Conservation (phyloP, 2,113 vertebrate species). For the Scomber colias region DNA sequence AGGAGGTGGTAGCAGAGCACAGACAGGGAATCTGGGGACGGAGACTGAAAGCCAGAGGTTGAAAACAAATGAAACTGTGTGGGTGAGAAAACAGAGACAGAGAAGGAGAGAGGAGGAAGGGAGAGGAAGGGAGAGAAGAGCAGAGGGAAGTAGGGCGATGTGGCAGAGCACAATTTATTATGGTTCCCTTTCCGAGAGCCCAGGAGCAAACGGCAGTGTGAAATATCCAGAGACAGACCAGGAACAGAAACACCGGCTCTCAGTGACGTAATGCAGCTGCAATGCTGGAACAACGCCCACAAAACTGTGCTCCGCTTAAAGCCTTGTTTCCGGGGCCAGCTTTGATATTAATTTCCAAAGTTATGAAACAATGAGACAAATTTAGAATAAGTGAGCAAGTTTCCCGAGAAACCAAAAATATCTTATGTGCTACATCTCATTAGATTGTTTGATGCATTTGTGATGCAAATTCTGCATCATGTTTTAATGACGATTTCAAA, state of each 20-base stretch:
- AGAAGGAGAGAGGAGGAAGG: slow-evolving; percentile 26
- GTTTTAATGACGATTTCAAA: slow-evolving; percentile 51
- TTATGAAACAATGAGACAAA: slow-evolving; percentile 55
- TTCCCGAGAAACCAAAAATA: slow-evolving; percentile 61
- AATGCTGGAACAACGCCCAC: slow-evolving; percentile 64
- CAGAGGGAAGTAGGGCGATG: slow-evolving; percentile 56
- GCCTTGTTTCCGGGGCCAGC: slow-evolving; percentile 36
- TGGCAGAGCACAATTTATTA: slow-evolving; percentile 68
- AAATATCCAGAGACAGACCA: slow-evolving; percentile 79
- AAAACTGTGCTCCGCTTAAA: slow-evolving; percentile 35
- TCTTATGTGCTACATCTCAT: slow-evolving; percentile 42
- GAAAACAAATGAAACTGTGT: slow-evolving; percentile 28
- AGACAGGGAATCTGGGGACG: slow-evolving; percentile 39
- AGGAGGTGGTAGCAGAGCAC: slow-evolving; percentile 12
- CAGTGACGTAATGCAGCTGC: slow-evolving; percentile 76
- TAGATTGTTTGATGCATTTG: slow-evolving; percentile 56
- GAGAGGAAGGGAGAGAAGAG: slow-evolving; percentile 29
- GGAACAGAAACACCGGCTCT: slow-evolving; percentile 59
- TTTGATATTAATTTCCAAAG: slow-evolving; percentile 61
- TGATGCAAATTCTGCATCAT: slow-evolving; percentile 59
- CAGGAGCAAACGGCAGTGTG: slow-evolving; percentile 61
- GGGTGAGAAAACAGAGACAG: slow-evolving; percentile 45
- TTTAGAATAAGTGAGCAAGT: slow-evolving; percentile 25
- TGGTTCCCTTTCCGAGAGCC: slow-evolving; percentile 66
- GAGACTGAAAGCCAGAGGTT: slow-evolving; percentile 36